phyloP scores from a whole-genome alignment of 2,888 invertebrate genomes.

The Mesorhabditis spiculigera region DNA sequence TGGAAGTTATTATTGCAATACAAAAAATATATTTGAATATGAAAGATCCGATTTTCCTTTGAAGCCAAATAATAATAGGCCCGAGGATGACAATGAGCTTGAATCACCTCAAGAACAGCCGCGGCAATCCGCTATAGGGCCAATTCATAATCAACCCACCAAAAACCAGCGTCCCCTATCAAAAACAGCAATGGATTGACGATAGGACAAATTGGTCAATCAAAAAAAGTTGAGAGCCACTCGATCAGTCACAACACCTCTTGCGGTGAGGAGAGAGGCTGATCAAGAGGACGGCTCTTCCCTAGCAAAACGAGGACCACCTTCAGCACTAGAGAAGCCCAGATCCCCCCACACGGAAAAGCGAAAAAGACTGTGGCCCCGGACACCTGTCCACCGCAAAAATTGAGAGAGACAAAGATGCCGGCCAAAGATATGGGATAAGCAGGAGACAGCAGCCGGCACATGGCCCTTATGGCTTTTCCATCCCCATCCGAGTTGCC shows the following conservation, averaged over 20 bases:
- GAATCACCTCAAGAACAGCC: too few species aligned
- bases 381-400: conserved; percentile 5
- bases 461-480: too few species aligned
- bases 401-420: conserved; percentile 1
- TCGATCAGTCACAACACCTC: conserved; percentile 4
- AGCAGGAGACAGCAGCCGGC: neutral
- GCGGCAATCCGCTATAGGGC: too few species aligned
- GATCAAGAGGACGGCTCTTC: neutral
- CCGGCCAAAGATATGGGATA: neutral
- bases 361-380: neutral
- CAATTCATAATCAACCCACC: too few species aligned
- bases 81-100: too few species aligned
- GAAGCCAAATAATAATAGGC: too few species aligned
- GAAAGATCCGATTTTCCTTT: too few species aligned
- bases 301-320: neutral
- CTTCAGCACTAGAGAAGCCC: too few species aligned
- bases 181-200: conserved; percentile 1
- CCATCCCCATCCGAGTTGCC: too few species aligned
- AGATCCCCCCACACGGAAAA: neutral
- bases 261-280: neutral
- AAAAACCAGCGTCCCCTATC: too few species aligned
- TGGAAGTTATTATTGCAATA: too few species aligned
- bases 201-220: neutral
- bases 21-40: too few species aligned
- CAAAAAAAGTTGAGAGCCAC: neutral